Conservation (phyloP, 2,888 invertebrate genomes). For the Ectobius pallidus region DNA sequence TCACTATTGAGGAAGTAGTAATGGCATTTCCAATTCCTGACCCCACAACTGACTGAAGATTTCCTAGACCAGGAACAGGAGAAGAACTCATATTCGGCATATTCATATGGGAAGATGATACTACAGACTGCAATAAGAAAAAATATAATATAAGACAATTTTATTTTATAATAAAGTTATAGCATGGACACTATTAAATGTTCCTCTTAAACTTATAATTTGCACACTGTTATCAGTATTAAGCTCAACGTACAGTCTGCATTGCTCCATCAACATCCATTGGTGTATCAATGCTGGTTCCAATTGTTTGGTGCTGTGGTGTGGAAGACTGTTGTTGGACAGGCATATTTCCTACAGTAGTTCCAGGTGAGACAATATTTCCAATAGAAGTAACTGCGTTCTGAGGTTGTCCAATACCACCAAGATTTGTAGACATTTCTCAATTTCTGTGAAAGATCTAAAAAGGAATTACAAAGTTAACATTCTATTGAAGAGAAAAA, state of each 20-base stretch:
- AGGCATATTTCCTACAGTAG: not conserved
- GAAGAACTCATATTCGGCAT: slow-evolving; percentile 13
- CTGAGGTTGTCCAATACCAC: slow-evolving; percentile 34
- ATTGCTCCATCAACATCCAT: slow-evolving; percentile 36
- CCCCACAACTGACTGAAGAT: slow-evolving; percentile 35
- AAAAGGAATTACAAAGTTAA: no score
- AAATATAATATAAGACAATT: not conserved
- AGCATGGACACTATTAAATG: no score
- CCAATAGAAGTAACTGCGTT: slow-evolving; percentile 22
- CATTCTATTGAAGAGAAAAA: no score
- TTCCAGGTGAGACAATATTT: slow-evolving; percentile 3
- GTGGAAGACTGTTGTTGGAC: not conserved
- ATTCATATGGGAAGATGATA: slow-evolving; percentile 3
- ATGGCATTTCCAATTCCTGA: slow-evolving; percentile 14
- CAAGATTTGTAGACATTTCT: slow-evolving; percentile 34
- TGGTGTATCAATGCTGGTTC: slow-evolving; percentile 32
- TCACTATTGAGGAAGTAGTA: slow-evolving; percentile 27
- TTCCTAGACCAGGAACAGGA: slow-evolving; percentile 21
- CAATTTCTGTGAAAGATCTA: no score
- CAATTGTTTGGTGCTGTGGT: slow-evolving; percentile 18
- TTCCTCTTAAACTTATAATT: no score
- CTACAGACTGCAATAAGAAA: slow-evolving; percentile 17
- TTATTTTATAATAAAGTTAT: no score
- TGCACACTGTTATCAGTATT: no score
- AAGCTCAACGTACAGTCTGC: slow-evolving; percentile 15